Percentiles rank a stretch among this genome's conserved stretches.
Evolutionary conservation across 2,113 vertebrate species (phyloP).

Genomic region (Ageneiosus marmoratus): DNA sequence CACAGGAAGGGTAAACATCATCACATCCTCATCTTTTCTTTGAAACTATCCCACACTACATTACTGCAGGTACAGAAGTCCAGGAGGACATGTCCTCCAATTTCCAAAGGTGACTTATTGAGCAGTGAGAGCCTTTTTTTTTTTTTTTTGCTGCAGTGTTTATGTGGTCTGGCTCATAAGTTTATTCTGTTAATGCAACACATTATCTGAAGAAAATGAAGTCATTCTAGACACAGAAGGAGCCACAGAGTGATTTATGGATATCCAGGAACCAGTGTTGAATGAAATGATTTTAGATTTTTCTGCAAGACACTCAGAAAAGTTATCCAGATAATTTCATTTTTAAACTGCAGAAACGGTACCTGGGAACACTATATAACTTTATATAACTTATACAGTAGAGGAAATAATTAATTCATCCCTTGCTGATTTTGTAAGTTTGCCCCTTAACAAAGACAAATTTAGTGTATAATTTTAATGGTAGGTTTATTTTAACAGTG

Average conservation of each 20-base stretch:
- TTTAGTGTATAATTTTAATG: no score
- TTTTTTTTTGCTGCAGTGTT: neutral
- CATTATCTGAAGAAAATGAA: neutral
- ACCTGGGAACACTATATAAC: no score
- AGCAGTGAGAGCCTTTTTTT: neutral
- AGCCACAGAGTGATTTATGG: neutral
- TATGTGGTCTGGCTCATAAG: neutral
- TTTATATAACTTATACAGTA: no score
- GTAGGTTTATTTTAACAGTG: no score
- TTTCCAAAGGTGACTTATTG: neutral
- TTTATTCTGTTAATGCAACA: neutral
- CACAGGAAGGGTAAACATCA: conserved; percentile 36
- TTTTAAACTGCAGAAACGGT: no score
- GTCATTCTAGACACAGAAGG: neutral
- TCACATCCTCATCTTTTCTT: conserved; percentile 2
- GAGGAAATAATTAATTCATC: no score
- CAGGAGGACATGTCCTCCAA: conserved; percentile 47
- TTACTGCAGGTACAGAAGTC: conserved; percentile 49
- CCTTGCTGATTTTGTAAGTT: no score
- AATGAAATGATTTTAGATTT: no score
- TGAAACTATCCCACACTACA: neutral
- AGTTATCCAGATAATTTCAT: no score
- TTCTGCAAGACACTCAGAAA: no score
- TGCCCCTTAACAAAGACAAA: no score
- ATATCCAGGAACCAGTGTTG: neutral